Conservation (phyloP, 2,888 invertebrate species). For the Synanthedon andrenaeformis region DNA sequence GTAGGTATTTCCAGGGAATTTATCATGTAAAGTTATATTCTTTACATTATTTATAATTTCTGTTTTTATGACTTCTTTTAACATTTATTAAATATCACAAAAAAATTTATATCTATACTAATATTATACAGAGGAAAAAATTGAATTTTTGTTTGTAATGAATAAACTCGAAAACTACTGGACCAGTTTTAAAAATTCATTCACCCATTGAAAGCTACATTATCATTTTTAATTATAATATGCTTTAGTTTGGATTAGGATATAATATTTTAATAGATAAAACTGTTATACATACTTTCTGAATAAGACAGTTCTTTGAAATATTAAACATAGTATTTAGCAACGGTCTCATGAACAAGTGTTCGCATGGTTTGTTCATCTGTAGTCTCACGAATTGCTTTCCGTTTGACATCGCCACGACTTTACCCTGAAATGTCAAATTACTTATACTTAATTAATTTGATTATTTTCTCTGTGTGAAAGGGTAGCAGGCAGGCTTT, state of each 20-base stretch:
- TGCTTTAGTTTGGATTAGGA: neutral
- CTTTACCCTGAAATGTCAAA: constrained; percentile 33
- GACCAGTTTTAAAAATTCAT: neutral
- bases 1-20: too few relatives aligned
- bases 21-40: too few relatives aligned
- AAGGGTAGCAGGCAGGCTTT: too few relatives aligned
- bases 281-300: constrained; percentile 20
- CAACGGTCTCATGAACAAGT: constrained; percentile 38
- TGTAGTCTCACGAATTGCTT: constrained; percentile 39
- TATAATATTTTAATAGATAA: neutral
- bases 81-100: too few relatives aligned
- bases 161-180: too few relatives aligned
- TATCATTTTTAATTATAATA: neutral
- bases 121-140: too few relatives aligned
- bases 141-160: too few relatives aligned
- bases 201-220: neutral
- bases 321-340: constrained; percentile 29
- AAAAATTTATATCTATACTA: too few relatives aligned
- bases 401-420: constrained; percentile 27
- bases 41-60: too few relatives aligned
- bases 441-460: too few relatives aligned
- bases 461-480: too few relatives aligned
- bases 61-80: too few relatives aligned
- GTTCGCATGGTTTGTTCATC: constrained; percentile 46
- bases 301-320: constrained; percentile 28